Evolutionary conservation across 2,113 vertebrate genomes (phyloP).

Genomic region (Amblyopsis rosae): DNA sequence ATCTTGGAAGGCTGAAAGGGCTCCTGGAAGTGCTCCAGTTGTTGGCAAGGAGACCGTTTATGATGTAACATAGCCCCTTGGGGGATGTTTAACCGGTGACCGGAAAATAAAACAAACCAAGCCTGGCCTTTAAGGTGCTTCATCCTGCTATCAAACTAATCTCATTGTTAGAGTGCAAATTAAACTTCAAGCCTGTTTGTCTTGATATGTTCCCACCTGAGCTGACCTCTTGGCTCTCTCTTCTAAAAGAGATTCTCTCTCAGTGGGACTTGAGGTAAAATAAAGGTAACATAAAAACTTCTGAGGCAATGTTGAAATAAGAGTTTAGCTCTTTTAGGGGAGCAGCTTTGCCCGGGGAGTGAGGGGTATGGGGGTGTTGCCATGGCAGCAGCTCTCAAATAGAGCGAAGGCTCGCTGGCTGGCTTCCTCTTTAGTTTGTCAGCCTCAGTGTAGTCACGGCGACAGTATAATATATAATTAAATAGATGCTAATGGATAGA

Average conservation of each 20-base stretch:
- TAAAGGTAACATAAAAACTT: too few species aligned
- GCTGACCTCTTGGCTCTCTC: too few species aligned
- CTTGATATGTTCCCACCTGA: background rate
- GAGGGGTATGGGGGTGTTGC: background rate
- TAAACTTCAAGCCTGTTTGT: constrained; percentile 3
- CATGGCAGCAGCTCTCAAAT: constrained; percentile 18
- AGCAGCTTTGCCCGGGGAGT: constrained; percentile 1
- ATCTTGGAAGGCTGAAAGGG: background rate
- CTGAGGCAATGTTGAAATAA: constrained; percentile 18
- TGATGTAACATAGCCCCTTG: background rate
- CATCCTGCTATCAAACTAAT: constrained; percentile 6
- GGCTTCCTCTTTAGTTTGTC: background rate
- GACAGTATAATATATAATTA: constrained; percentile 18
- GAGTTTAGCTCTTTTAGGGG: constrained; percentile 32
- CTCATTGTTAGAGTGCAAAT: background rate
- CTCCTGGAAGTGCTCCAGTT: constrained; percentile 10
- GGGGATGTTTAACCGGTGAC: background rate
- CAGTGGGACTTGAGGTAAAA: too few species aligned
- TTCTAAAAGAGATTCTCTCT: too few species aligned
- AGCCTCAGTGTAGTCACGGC: constrained; percentile 7
- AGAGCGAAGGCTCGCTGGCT: constrained; percentile 2
- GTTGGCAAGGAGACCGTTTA: constrained; percentile 1
- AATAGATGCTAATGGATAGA: constrained; percentile 5
- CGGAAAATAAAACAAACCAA: background rate
- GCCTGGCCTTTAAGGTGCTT: constrained; percentile 4